Evolutionary conservation across 1,140 invertebrate genomes (phyloP).

Genomic region (Drosophila kikkawai): DNA sequence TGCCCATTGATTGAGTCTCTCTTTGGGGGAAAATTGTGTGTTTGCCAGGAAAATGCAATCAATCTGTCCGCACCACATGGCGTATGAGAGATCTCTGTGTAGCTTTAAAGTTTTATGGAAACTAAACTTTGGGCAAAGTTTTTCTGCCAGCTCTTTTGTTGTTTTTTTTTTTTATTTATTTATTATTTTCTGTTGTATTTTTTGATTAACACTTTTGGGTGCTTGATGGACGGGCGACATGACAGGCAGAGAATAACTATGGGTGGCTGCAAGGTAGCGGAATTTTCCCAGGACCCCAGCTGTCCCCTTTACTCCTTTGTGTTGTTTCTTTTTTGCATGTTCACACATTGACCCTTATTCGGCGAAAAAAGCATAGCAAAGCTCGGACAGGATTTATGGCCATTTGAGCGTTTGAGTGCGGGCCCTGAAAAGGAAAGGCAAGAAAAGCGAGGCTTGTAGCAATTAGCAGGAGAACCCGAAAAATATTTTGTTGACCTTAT

Average conservation of each 20-base stretch:
- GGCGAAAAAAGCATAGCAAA: slow-evolving; percentile 13
- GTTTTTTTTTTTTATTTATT: background rate
- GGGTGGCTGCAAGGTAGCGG: background rate
- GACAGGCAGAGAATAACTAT: slow-evolving; percentile 8
- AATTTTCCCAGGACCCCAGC: slow-evolving; percentile 10
- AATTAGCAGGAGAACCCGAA: slow-evolving; percentile 60
- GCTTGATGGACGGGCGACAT: slow-evolving; percentile 23
- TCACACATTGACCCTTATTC: slow-evolving; percentile 71
- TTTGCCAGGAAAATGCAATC: background rate
- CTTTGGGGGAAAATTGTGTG: background rate
- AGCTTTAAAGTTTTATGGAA: slow-evolving; percentile 8
- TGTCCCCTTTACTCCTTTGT: slow-evolving; percentile 1
- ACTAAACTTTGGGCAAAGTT: slow-evolving; percentile 7
- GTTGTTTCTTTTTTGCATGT: slow-evolving; percentile 43
- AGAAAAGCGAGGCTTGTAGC: slow-evolving; percentile 47
- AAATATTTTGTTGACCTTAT: slow-evolving; percentile 61
- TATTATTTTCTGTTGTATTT: background rate
- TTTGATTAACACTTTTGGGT: slow-evolving; percentile 38
- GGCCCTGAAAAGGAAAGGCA: background rate
- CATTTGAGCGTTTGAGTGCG: slow-evolving; percentile 38
- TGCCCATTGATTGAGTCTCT: slow-evolving; percentile 1
- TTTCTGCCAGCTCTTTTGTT: slow-evolving; percentile 7
- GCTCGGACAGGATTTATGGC: slow-evolving; percentile 58
- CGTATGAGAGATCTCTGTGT: background rate
- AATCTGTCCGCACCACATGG: slow-evolving; percentile 21